Evolutionary conservation across 2,888 invertebrate genomes (phyloP).

Genomic region (Craniophora ligustri): DNA sequence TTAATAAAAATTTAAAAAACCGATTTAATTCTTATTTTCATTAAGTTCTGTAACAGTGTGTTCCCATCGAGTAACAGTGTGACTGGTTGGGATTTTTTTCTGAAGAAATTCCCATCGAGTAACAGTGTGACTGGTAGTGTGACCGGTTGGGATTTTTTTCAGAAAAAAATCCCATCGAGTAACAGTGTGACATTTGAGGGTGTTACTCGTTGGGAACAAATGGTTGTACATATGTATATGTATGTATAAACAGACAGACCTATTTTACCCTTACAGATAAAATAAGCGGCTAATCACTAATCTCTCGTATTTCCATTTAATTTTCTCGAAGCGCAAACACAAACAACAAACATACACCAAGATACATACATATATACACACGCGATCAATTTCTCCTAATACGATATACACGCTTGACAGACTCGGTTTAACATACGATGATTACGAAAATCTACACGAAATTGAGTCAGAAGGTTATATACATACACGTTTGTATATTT

Average conservation of each 20-base stretch:
- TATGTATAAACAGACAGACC: conserved; percentile 4
- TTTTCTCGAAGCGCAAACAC: conserved; percentile 18
- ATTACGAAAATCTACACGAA: neutral
- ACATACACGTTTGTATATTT: neutral
- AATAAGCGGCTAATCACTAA: conserved; percentile 9
- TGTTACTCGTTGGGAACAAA: neutral
- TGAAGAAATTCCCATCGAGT: too few species aligned
- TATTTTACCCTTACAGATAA: conserved; percentile 6
- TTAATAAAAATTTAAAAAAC: too few species aligned
- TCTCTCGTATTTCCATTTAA: conserved; percentile 26
- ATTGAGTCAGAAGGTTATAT: conserved; percentile 1
- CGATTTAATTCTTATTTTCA: too few species aligned
- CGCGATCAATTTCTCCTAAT: conserved; percentile 23
- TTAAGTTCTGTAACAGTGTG: too few species aligned
- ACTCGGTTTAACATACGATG: conserved; percentile 4
- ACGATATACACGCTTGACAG: conserved; percentile 20
- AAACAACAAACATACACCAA: conserved; percentile 1
- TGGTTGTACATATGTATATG: neutral
- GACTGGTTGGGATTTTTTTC: too few species aligned
- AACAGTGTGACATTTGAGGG: too few species aligned
- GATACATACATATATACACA: conserved; percentile 1
- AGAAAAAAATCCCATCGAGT: too few species aligned
- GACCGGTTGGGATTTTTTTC: too few species aligned
- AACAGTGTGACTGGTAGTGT: too few species aligned
- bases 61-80: too few species aligned